Base-by-base conservation (phyloP, 2,888 invertebrate species). In the Aleiodes testaceus region DNA sequence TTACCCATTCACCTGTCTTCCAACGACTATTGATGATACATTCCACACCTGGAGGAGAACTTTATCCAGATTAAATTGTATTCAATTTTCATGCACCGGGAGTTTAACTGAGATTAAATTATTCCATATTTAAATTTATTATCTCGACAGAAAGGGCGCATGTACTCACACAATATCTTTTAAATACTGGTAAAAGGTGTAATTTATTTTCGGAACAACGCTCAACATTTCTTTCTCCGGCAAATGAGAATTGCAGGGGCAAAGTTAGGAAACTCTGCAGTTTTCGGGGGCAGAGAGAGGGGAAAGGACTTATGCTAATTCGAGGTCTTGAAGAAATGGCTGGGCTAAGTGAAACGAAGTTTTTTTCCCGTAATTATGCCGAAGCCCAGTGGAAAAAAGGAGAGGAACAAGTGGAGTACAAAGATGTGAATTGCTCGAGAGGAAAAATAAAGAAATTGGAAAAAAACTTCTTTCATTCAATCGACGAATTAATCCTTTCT, bases 271-370 rank as follows among this genome's bases (percentile, higher is more conserved):
- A 45, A 14, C 55, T 45, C 16, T 53, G 42, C 22, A 42, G 42
- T 18, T 55, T 66, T 22, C 2, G 22, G 22, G 22, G 26, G 12
- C 47, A 53, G n/a, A 14, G 68, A 50, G 66, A 53, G 65, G 65
- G 61, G 64, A 70, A n/a, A 66, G 59, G 68, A 76, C 66, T 76
- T 80, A 80, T 80, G 80, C 77, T 79, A 80, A 80, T 80, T 77
- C 75, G 74, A 74, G 70, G 74, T 71, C 73, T 75, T 70, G 72
- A 75, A 73, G 73, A 74, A 77, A 73, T 72, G 74, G 65, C 69
- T 52, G 52, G 50, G 69, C 72, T 77, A 78, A 78, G 77, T 77
- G 77, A 79, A 78, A 80, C 73, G 67, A 75, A 73, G 75, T 80
- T 72, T 77, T 77, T 75, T 73, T 44, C 70, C 70, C 72, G 75